Base-by-base conservation (phyloP, 1,140 invertebrate species). In the Monomorium pharaonis region DNA sequence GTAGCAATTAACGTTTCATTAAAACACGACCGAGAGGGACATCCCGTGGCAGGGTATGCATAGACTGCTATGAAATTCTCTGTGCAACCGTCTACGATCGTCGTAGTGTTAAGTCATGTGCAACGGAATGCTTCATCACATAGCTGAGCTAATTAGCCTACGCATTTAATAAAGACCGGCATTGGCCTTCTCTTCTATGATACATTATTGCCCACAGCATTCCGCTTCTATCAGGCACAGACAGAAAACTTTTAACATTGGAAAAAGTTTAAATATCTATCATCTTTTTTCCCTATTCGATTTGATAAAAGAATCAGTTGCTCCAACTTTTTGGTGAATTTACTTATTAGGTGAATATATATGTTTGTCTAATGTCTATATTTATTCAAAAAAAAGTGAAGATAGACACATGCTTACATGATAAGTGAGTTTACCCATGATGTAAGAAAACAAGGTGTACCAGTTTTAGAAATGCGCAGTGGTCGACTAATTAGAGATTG, bases 91-190 rank as follows among this genome's bases (percentile, higher is more conserved):
- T 86, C 74, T 80, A 54, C 58, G 76, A 89, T 86, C 89, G 86
- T 88, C 88, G 88, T 89, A 90, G 92, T 92, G 89, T 92, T 92
- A 92, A 91, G 89, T 92, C 93, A 94, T 90, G 94, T 93, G 91
- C 85, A 92, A 94, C 89, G 94, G 94, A 94, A 94, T 94, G 92
- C 90, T 90, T 94, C 90, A 94, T 94, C 92, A 92, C 89, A 91
- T 92, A 89, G 88, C 85, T 76, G 85, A 91, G 93, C 89, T 92
- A 93, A 92, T 94, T 94, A 94, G 92, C 92, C 88, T 88, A 91
- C 89, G 93, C 88, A 93, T 94, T 94, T 93, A 94, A 94, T 94
- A 94, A 94, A 78, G 88, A 88, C 60, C 74, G 33, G 42, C 54
- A 27, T 30, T 42, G 56, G 44, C 42, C 58, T 54, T 33, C 62